Evolutionary conservation across 2,888 invertebrate species (phyloP).

Genomic region (Rhagonycha lutea): DNA sequence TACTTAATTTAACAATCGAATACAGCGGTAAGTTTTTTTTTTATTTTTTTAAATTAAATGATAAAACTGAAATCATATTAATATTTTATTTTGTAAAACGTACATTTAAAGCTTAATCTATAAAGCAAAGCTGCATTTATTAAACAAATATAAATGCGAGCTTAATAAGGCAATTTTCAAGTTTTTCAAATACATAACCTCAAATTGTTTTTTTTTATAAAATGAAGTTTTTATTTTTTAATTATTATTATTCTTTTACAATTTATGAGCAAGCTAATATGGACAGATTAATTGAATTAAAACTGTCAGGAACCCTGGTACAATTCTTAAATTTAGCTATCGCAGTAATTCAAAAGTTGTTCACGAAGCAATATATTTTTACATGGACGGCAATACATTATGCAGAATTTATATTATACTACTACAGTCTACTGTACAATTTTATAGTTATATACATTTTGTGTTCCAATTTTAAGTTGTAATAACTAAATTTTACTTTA

Average conservation of each 20-base stretch:
- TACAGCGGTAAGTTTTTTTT: neutral
- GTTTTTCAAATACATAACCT: slow-evolving; percentile 1
- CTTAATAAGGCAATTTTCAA: neutral
- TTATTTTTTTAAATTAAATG: neutral
- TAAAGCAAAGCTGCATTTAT: neutral
- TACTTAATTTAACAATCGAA: neutral
- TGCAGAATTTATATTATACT: neutral
- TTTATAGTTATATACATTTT: neutral
- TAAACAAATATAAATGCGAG: neutral
- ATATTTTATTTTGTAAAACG: neutral
- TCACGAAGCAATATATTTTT: neutral
- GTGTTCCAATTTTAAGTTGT: neutral
- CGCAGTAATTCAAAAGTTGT: neutral
- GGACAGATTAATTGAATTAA: neutral
- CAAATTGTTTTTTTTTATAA: neutral
- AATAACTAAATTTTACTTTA: neutral
- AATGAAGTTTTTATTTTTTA: neutral
- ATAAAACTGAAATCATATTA: neutral
- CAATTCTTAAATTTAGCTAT: neutral
- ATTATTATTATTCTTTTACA: neutral
- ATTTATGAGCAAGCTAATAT: neutral
- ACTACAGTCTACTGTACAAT: neutral
- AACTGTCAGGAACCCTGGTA: neutral
- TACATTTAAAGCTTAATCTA: neutral
- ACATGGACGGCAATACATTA: neutral